Percentiles rank a stretch among this genome's conserved stretches.
phyloP scores from a whole-genome alignment of 2,113 vertebrate genomes.

The Pogonocichla stellata region DNA sequence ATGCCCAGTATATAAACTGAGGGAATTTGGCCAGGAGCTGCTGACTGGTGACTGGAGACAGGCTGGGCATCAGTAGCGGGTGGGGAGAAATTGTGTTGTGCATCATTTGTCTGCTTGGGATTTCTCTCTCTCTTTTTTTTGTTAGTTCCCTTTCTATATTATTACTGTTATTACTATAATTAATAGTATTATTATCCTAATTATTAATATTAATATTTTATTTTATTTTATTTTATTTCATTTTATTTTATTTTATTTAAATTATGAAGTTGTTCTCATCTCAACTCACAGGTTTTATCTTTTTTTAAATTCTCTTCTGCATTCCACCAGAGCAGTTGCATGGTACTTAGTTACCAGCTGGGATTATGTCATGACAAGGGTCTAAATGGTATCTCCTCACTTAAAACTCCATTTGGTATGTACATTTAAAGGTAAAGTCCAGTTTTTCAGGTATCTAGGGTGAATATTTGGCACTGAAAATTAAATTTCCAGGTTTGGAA shows the following conservation, averaged over 20 bases:
- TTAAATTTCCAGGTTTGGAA: neutral
- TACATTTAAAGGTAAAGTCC: neutral
- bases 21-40: neutral
- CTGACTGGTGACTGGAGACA: neutral
- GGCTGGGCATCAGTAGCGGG: neutral
- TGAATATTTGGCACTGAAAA: neutral
- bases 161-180: neutral
- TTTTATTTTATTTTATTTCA: neutral
- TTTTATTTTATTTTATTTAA: neutral
- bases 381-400: neutral
- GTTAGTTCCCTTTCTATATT: neutral
- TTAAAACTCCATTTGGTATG: neutral
- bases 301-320: neutral
- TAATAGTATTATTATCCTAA: fast-evolving
- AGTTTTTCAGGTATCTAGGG: neutral
- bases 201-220: neutral
- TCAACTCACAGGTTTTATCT: neutral
- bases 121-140: neutral
- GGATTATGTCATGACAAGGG: neutral
- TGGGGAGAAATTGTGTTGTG: neutral
- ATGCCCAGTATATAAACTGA: neutral
- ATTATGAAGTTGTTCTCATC: neutral
- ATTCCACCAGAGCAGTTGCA: neutral
- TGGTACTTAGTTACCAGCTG: neutral
- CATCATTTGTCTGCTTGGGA: neutral